Evolutionary conservation across 2,888 invertebrate genomes (phyloP).

Genomic region (Epinotia demarniana): DNA sequence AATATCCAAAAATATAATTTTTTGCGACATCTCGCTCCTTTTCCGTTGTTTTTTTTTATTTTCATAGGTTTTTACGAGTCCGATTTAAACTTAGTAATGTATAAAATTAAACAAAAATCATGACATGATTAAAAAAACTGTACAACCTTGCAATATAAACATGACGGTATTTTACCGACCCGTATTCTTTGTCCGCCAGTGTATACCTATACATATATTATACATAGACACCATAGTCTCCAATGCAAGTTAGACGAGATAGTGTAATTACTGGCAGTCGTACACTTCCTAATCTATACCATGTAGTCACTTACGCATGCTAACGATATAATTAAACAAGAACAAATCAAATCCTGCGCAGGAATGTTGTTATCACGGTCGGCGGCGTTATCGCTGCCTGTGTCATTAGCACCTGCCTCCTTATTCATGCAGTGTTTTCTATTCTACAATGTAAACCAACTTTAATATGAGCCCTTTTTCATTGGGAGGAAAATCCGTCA

Average conservation of each 20-base stretch:
- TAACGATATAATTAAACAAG: background rate
- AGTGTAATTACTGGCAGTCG: background rate
- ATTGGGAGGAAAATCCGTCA: no score
- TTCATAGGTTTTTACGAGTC: no score
- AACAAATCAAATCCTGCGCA: background rate
- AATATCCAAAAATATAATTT: no score
- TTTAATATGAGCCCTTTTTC: background rate
- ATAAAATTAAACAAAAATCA: no score
- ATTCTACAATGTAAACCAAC: background rate
- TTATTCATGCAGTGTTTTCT: background rate
- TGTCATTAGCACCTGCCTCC: constrained; percentile 2
- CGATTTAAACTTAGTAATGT: no score
- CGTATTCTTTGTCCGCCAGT: no score
- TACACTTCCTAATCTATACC: background rate
- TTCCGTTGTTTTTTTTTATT: no score
- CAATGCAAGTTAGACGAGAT: background rate
- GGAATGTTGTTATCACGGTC: constrained; percentile 17
- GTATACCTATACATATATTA: no score
- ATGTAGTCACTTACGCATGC: background rate
- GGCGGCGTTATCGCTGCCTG: constrained; percentile 12
- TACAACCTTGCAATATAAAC: no score
- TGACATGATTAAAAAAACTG: no score
- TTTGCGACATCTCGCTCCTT: no score
- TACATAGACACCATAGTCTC: background rate
- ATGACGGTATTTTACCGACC: no score